Percentiles rank a stretch among this genome's conserved stretches.
phyloP scores from a whole-genome alignment of 2,113 vertebrate species.

The Oophaga pumilio region DNA sequence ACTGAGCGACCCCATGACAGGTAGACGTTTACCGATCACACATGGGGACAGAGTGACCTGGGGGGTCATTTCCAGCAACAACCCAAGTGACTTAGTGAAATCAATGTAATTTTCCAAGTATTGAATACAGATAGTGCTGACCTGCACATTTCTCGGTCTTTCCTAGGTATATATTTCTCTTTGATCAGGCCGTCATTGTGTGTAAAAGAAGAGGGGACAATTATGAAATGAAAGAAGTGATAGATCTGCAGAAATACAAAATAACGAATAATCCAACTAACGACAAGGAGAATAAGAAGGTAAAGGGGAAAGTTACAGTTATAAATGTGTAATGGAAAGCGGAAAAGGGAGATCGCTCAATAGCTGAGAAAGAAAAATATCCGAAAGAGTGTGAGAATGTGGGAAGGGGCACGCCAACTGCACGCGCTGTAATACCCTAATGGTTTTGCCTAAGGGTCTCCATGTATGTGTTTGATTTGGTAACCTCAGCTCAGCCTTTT shows the following conservation, averaged over 20 bases:
- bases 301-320: constrained; percentile 60
- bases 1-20: neutral
- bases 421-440: neutral
- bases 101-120: constrained; percentile 19
- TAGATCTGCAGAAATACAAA: constrained; percentile 95
- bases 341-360: neutral
- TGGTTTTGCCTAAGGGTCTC: neutral
- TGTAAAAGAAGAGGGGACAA: constrained; percentile 93
- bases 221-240: constrained; percentile 98
- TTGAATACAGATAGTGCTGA: constrained; percentile 34
- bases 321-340: neutral
- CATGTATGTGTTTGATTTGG: neutral
- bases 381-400: neutral
- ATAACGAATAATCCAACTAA: constrained; percentile 94
- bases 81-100: constrained; percentile 2
- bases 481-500: neutral
- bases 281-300: constrained; percentile 97
- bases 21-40: neutral
- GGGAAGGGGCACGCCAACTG: neutral
- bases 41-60: neutral
- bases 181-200: constrained; percentile 91
- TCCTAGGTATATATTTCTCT: constrained; percentile 93
- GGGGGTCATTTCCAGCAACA: neutral
- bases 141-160: constrained; percentile 14
- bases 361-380: neutral